phyloP scores from a whole-genome alignment of 2,113 vertebrate genomes.

The Castor canadensis region DNA sequence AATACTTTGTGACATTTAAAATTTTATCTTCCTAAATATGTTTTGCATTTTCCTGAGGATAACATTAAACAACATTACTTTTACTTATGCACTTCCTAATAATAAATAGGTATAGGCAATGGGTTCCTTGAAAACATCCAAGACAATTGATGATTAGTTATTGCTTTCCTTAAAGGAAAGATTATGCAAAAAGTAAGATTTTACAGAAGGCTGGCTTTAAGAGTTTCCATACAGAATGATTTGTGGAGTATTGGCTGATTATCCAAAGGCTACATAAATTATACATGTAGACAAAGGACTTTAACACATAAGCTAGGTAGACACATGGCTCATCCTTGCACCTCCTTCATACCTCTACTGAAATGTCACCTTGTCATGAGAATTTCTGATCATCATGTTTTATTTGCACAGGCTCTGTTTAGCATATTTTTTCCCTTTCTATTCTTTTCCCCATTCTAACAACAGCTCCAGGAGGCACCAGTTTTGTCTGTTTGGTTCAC shows the following conservation, averaged over 20 bases:
- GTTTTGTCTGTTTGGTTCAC: neutral
- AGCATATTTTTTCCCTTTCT: neutral
- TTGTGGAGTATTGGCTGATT: neutral
- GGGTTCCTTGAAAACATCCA: neutral
- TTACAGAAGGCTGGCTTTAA: neutral
- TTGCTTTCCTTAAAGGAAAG: neutral
- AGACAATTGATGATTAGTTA: neutral
- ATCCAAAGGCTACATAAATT: neutral
- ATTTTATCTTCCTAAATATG: conserved; percentile 20
- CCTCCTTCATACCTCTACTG: neutral
- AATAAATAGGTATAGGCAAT: neutral
- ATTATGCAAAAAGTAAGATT: neutral
- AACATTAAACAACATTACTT: neutral
- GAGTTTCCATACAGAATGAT: neutral
- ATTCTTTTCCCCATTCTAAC: neutral
- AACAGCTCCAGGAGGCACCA: neutral
- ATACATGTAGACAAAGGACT: neutral
- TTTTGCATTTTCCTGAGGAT: neutral
- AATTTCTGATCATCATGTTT: neutral
- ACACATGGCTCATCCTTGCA: neutral
- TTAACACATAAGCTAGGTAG: neutral
- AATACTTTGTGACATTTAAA: neutral
- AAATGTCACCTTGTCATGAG: neutral
- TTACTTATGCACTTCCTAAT: neutral
- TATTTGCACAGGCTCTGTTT: no score